phyloP scores from a whole-genome alignment of 1,140 invertebrate genomes.

The Neodiprion lecontei region DNA sequence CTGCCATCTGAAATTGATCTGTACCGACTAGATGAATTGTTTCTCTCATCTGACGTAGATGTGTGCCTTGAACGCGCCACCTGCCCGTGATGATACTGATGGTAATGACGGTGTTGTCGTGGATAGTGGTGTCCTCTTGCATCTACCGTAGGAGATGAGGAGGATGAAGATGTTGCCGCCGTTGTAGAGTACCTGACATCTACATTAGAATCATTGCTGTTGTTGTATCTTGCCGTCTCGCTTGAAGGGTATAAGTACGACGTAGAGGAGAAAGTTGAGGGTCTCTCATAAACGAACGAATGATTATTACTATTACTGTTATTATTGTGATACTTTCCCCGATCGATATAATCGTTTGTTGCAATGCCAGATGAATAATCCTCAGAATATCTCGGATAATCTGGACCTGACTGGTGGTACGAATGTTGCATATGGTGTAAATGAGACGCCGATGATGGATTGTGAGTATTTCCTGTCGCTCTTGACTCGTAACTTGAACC shows the following conservation, averaged over 20 bases:
- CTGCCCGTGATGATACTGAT: not conserved
- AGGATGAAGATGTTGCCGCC: not conserved
- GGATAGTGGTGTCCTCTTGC: not conserved
- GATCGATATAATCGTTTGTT: not conserved
- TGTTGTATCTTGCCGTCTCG: not conserved
- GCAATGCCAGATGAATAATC: not conserved
- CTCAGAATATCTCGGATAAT: not conserved
- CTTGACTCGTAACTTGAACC: not conserved
- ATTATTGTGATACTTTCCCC: not conserved
- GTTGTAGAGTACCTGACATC: no score
- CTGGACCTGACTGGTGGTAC: not conserved
- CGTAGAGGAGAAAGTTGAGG: not conserved
- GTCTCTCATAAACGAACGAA: not conserved
- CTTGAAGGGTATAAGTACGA: not conserved
- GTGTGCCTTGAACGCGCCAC: not conserved
- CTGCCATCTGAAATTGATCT: slow-evolving; percentile 32
- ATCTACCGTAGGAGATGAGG: not conserved
- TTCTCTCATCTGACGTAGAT: not conserved
- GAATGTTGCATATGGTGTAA: not conserved
- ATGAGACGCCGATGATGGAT: not conserved
- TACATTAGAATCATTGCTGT: not conserved
- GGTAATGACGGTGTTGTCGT: not conserved
- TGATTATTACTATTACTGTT: not conserved
- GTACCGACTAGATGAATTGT: not conserved
- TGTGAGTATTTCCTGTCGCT: not conserved